Base-by-base conservation (phyloP, 2,888 invertebrate species). In the Trypoxylon attenuatum region DNA sequence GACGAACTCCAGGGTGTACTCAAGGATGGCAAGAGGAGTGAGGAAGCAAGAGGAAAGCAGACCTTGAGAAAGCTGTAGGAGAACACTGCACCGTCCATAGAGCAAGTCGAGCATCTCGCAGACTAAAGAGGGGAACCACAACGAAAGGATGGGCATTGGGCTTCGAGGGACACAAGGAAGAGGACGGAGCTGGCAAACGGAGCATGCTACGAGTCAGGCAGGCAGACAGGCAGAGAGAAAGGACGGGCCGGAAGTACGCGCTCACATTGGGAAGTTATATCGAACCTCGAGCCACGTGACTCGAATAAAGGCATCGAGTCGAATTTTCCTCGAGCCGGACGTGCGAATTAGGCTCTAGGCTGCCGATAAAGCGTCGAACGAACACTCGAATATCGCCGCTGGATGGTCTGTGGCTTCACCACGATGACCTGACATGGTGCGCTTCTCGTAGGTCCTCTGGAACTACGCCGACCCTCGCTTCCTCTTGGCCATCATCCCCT, bases 271-370 rank as follows among this genome's bases (percentile, higher is more conserved):
- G 69, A 67, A 68, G 77, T 79, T 77, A 79, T 82, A 82, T 82
- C 79, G 71, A 68, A 58, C 77, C 77, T 82, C 79, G 71, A 68
- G 59, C 77, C 77, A 75, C 81, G 82, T 82, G 82, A 79, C 75
- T 69, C 58, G 83, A 83, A 81, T 82, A 71, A 72, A 71, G 58
- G 59, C 49, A 52, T 56, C 25, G 33, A 19, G 50, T 55, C 43
- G 61, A 76, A 64, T 77, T 77, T 75, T 71, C 69, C 49, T 61
- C 22, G 39, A 55, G 49, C 54, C 58, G 66, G 58, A 75, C 75
- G 76, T 76, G 76, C 69, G 76, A 76, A 77, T 77, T 76, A 76
- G 69, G 51, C 61, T 55, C 75, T 76, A 76, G 69, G 51, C 61
- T 55, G 15, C 53, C 58, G 63, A 64, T 67, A 69, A 64, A 69